A percentile compares a stretch with the other conserved stretches of the same genome.
These are phyloP conservation scores for Podarcis raffonei DNA, from an alignment of 2,113 vertebrate genomes.

Conservation along the genomic window DNA sequence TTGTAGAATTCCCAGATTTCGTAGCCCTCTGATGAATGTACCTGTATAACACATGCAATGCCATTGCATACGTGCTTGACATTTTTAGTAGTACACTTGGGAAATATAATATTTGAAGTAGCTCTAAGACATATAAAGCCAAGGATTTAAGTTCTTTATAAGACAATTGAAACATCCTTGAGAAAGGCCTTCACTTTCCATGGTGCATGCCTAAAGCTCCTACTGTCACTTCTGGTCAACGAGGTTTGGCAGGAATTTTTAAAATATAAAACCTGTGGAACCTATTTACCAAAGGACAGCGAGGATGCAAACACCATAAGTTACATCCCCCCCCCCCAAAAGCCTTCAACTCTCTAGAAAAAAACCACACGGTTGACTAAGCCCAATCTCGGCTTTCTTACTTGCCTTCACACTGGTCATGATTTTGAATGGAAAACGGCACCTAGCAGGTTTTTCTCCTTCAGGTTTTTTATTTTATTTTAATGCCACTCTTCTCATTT, in stretches of 20 bases:
- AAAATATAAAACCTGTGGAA: neutral
- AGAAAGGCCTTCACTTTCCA: neutral
- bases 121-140: neutral
- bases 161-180: neutral
- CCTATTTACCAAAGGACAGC: neutral
- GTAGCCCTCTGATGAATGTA: neutral
- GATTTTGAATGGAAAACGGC: neutral
- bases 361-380: neutral
- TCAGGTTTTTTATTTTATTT: neutral
- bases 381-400: neutral
- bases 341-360: neutral
- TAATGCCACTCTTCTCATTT: neutral
- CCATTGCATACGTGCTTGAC: neutral
- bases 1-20: neutral
- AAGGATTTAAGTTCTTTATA: neutral
- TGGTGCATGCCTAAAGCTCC: neutral
- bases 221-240: neutral
- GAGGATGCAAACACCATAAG: neutral
- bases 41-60: neutral
- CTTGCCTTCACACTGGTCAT: neutral
- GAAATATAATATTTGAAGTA: neutral
- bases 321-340: neutral
- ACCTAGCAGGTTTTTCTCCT: neutral
- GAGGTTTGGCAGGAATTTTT: neutral
- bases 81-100: neutral